Percentiles rank a stretch among this genome's conserved stretches.
Evolutionary conservation across 2,888 invertebrate species (phyloP).

Genomic region (Spilosoma lubricipeda): DNA sequence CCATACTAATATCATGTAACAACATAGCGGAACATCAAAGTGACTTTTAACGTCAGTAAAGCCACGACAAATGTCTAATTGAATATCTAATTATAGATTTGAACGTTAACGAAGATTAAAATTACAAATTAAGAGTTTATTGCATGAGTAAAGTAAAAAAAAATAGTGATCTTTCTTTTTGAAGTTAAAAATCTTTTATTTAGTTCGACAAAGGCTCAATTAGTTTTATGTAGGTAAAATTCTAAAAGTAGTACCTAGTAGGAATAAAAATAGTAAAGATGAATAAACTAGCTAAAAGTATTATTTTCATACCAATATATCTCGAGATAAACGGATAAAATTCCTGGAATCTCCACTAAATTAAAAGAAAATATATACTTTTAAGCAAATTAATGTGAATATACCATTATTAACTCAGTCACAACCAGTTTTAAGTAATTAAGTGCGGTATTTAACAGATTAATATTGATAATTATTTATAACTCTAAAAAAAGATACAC

Average conservation of each 20-base stretch:
- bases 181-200: too few relatives aligned
- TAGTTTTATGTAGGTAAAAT: too few relatives aligned
- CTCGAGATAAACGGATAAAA: not conserved
- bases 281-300: not conserved
- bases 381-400: not conserved
- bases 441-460: not conserved
- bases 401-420: not conserved
- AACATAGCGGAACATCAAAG: not conserved
- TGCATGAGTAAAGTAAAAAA: too few relatives aligned
- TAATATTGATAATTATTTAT: constrained; percentile 17
- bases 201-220: too few relatives aligned
- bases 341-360: not conserved
- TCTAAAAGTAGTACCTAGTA: too few relatives aligned
- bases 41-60: too few relatives aligned
- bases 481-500: constrained; percentile 3
- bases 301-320: not conserved
- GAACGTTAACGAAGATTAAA: too few relatives aligned
- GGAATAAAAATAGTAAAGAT: too few relatives aligned
- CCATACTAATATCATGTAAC: not conserved
- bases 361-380: not conserved
- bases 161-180: too few relatives aligned
- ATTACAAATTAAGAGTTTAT: too few relatives aligned
- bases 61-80: too few relatives aligned
- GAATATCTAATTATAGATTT: too few relatives aligned
- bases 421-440: not conserved